Base-by-base conservation (phyloP, 2,113 vertebrate species). In the Paramormyrops kingsleyae region DNA sequence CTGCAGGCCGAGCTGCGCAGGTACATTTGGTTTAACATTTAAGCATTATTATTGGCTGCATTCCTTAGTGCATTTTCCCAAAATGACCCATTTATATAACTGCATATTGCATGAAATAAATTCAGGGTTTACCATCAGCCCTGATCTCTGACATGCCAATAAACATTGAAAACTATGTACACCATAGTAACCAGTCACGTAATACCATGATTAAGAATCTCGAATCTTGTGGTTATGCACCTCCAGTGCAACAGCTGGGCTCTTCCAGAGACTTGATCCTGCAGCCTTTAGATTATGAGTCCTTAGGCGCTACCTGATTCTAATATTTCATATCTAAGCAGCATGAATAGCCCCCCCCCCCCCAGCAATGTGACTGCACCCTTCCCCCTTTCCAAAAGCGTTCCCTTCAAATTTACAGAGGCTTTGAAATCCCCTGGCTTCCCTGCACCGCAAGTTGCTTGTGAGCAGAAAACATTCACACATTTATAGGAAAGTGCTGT, bases 1-100 rank as follows among this genome's bases (percentile, higher is more conserved):
- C 84, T 91, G 74, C 53, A 90, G 56, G 66, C 42, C 19, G 80
- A 92, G 52, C 90, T 92, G 24, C 47, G 85, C n/a, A 90, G 90
- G 90, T 92, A 84, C 87, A 80, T 19, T 87, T 35, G 21, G 21
- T 44, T 56, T 35, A 80, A 42, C 1, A 39, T 80, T 39, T 80
- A 17, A 42, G 4, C 39, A 80, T 35, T 77, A 77, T 77, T 77
- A 39, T 4, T 77, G 15, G 15, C 70, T 77, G 70, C 15, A 6
- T 35, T 80, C 13, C 74, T 80, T 42, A 80, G 17, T 8, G 21
- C 8, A 12, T 84, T 47, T 47, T 10, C 9, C 83, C 83, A 84
- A 84, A 84, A 42, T 84, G 6, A 39, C 70, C 70, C 13, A 77
- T 77, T 77, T 77, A 77, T 35, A 77, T 35, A 77, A 35, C 13